phyloP scores from a whole-genome alignment of 2,113 vertebrate genomes.

The Zosterops borbonicus region DNA sequence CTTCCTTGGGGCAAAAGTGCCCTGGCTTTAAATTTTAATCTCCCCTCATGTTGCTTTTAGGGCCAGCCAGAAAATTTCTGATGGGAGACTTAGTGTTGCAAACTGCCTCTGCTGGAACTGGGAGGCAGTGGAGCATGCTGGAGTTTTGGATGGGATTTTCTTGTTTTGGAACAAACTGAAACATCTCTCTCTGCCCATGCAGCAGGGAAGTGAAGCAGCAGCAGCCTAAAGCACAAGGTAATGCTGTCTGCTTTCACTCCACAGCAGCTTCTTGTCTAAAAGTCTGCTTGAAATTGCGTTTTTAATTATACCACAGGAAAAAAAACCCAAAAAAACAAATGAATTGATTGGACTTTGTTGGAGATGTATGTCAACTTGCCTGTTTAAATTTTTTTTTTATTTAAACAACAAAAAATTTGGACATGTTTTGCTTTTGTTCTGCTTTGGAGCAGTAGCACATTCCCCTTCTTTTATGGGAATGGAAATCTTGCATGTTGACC shows the following conservation, averaged over 20 bases:
- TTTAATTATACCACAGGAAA: neutral
- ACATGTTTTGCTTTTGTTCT: neutral
- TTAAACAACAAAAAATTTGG: neutral
- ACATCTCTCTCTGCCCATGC: neutral
- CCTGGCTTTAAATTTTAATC: neutral
- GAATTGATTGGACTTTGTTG: neutral
- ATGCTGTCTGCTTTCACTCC: neutral
- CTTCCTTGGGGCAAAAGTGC: neutral
- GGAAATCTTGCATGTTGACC: neutral
- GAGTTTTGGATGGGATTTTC: neutral
- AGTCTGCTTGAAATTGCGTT: neutral
- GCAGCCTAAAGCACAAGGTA: neutral
- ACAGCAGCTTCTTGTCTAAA: neutral
- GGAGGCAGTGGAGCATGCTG: neutral
- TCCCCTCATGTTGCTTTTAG: neutral
- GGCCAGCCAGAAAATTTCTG: neutral
- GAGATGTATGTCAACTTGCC: neutral
- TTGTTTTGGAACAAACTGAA: neutral
- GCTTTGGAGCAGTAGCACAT: conserved; percentile 9
- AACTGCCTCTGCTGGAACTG: neutral
- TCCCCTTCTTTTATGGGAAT: neutral
- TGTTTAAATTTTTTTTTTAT: neutral
- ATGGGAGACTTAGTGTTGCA: neutral
- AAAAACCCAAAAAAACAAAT: neutral
- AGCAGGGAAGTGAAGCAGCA: neutral